phyloP scores from a whole-genome alignment of 92 coral and sea anemone genomes.

The Nematostella vectensis region DNA sequence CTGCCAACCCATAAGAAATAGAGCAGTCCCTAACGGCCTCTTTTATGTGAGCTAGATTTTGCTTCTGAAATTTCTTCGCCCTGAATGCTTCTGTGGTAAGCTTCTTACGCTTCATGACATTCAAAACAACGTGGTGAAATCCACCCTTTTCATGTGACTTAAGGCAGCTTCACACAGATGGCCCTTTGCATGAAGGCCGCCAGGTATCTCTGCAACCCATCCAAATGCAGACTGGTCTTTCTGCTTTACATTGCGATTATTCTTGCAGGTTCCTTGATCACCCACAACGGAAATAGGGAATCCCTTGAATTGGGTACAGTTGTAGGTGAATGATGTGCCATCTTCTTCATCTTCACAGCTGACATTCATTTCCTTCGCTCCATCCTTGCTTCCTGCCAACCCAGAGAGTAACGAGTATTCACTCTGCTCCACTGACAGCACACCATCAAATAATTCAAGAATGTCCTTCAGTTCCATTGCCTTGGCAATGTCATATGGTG shows the following conservation, averaged over 20 bases:
- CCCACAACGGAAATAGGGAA: slow-evolving; percentile 22
- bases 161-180: slow-evolving; percentile 36
- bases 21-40: slow-evolving; percentile 37
- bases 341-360: neutral
- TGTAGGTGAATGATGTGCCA: neutral
- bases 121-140: slow-evolving; percentile 8
- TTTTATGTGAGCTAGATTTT: slow-evolving; percentile 25
- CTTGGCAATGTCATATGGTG: slow-evolving; percentile 27
- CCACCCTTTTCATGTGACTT: slow-evolving; percentile 27
- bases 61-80: slow-evolving; percentile 40
- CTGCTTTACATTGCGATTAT: slow-evolving; percentile 15
- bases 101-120: slow-evolving; percentile 27
- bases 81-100: slow-evolving; percentile 32
- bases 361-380: neutral
- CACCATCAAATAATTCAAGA: slow-evolving; percentile 2
- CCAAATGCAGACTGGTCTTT: slow-evolving; percentile 20
- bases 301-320: slow-evolving; percentile 7
- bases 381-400: neutral
- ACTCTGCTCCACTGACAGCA: neutral
- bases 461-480: slow-evolving; percentile 13
- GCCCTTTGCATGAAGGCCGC: slow-evolving; percentile 48
- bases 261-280: slow-evolving; percentile 28
- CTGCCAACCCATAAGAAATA: slow-evolving; percentile 21
- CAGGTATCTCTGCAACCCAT: slow-evolving; percentile 34
- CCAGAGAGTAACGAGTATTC: neutral